Evolutionary conservation across 2,797 vertebrate genomes (phyloP).

Genomic region (Euthynnus affinis): DNA sequence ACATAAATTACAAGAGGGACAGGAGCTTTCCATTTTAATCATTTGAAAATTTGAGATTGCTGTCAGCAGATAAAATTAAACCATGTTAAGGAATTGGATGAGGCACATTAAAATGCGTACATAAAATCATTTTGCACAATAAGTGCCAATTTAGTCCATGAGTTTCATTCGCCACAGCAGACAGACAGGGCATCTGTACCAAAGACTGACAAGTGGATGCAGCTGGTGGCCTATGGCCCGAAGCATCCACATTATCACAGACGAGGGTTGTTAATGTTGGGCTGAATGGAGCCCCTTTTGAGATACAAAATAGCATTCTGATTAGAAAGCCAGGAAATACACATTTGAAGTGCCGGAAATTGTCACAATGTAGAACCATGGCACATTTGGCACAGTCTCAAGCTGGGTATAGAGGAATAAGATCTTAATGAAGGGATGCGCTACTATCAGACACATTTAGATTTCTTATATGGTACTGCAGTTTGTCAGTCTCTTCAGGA

Average conservation of each 20-base stretch:
- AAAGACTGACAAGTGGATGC: constrained; percentile 87
- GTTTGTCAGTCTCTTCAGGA: constrained; percentile 38
- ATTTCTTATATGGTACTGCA: constrained; percentile 51
- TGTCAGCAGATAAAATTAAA: constrained; percentile 79
- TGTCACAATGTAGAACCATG: constrained; percentile 85
- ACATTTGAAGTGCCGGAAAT: constrained; percentile 88
- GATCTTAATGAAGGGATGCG: constrained; percentile 80
- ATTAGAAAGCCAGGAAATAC: constrained; percentile 90
- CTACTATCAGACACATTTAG: constrained; percentile 66
- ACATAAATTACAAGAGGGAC: constrained; percentile 59
- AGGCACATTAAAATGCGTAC: constrained; percentile 79
- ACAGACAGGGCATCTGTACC: constrained; percentile 85
- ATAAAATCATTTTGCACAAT: constrained; percentile 79
- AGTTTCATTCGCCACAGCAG: constrained; percentile 74
- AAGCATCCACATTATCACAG: constrained; percentile 83
- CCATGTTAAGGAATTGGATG: constrained; percentile 78
- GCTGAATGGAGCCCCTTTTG: constrained; percentile 86
- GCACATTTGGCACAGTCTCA: constrained; percentile 85
- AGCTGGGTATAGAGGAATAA: constrained; percentile 79
- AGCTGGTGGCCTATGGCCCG: constrained; percentile 87
- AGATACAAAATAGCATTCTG: constrained; percentile 88
- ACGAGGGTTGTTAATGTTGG: constrained; percentile 84
- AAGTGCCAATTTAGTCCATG: constrained; percentile 79
- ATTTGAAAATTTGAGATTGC: constrained; percentile 62
- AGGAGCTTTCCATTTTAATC: constrained; percentile 62